Percentiles rank a stretch among this genome's conserved stretches.
These are phyloP conservation scores for Neomorphus geoffroyi DNA, from an alignment of 2,797 vertebrate genomes.

Conservation along the genomic window DNA sequence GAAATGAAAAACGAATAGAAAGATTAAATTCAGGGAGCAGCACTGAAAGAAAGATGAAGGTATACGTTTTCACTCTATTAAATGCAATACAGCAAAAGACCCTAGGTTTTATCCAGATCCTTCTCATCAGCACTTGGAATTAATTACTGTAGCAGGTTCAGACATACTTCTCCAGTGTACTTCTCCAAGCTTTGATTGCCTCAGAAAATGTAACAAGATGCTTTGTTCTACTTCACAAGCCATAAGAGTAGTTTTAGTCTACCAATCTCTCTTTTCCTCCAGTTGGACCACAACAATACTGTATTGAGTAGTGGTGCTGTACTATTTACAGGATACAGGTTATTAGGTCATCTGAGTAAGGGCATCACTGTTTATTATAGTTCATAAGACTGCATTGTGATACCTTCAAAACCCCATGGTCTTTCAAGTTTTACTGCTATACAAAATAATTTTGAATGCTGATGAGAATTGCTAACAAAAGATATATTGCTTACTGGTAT, in stretches of 20 bases:
- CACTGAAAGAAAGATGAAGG: background rate
- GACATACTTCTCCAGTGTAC: background rate
- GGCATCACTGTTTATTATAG: background rate
- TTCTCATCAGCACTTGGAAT: background rate
- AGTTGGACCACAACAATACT: background rate
- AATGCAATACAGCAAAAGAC: background rate
- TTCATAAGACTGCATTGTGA: background rate
- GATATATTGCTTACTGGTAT: background rate
- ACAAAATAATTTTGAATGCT: background rate
- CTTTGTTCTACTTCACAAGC: background rate
- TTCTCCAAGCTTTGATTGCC: background rate
- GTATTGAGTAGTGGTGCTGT: background rate
- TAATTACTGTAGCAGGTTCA: background rate
- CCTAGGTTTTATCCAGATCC: background rate
- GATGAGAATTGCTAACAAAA: background rate
- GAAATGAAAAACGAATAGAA: background rate
- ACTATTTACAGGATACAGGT: background rate
- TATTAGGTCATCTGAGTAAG: background rate
- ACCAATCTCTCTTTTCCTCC: background rate
- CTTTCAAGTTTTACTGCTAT: background rate
- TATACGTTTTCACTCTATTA: background rate
- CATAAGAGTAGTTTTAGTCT: background rate
- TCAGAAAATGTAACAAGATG: background rate
- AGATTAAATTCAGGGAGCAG: background rate
- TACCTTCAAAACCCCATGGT: background rate